These are phyloP conservation scores for Chrysomela aeneicollis DNA, from an alignment of 2,888 invertebrate genomes.

Conservation along the genomic window DNA sequence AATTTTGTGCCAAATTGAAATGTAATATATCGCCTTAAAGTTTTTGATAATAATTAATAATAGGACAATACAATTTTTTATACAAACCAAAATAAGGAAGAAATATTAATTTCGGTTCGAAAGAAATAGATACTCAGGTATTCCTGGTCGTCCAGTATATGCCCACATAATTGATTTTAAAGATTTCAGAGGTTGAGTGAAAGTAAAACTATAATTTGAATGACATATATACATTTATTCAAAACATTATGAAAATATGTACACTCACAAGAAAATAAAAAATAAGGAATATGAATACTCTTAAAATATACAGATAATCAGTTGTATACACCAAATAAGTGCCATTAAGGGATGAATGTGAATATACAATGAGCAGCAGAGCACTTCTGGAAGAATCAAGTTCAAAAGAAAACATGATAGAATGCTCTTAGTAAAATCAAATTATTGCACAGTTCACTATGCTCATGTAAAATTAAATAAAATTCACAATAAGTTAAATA, in stretches of 20 bases:
- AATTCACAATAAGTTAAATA: constrained; percentile 9
- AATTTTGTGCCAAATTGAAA: too few relatives aligned
- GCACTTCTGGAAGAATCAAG: not conserved
- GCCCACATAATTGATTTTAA: too few relatives aligned
- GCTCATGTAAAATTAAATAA: not conserved
- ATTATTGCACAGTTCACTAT: constrained; percentile 6
- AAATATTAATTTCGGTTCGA: too few relatives aligned
- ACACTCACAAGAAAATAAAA: constrained; percentile 6
- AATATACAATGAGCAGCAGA: constrained; percentile 1
- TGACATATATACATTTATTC: constrained; percentile 21
- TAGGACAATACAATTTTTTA: too few relatives aligned
- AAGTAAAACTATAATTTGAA: not conserved
- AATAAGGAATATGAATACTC: constrained; percentile 2
- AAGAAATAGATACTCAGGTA: too few relatives aligned
- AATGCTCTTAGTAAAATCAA: not conserved
- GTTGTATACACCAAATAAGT: constrained; percentile 1
- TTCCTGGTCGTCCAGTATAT: too few relatives aligned
- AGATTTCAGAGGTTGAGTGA: too few relatives aligned
- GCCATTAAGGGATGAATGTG: not conserved
- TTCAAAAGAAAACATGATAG: not conserved
- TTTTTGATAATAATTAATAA: too few relatives aligned
- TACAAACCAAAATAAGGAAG: too few relatives aligned
- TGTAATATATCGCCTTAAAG: too few relatives aligned
- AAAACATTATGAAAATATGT: constrained; percentile 10
- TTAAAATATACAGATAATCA: constrained; percentile 20